A percentile compares a stretch with the other conserved stretches of the same genome.
These are phyloP conservation scores for Henicopernis longicauda DNA, from an alignment of 2,113 vertebrate species.

Conservation along the genomic window DNA sequence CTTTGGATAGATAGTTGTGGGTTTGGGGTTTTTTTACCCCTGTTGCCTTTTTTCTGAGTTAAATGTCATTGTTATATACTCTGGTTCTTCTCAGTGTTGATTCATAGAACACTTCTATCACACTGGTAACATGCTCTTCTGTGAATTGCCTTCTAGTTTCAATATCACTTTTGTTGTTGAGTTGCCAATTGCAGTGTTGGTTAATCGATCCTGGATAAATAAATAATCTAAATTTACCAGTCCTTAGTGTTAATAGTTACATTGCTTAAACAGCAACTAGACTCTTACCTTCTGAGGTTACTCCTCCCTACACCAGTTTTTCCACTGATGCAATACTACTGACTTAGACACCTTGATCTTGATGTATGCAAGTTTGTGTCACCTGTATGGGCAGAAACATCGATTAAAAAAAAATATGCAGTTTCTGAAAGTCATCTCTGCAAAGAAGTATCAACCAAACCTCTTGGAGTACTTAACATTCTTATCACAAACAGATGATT, in stretches of 20 bases:
- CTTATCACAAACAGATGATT: not conserved
- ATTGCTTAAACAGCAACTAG: not conserved
- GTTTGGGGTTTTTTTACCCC: not conserved
- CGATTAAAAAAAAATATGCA: not conserved
- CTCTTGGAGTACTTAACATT: not conserved
- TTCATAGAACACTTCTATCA: not conserved
- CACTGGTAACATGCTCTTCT: not conserved
- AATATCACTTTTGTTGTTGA: not conserved
- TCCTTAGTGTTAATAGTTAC: not conserved
- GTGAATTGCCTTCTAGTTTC: not conserved
- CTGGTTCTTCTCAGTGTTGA: not conserved
- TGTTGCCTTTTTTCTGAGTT: not conserved
- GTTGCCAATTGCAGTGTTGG: not conserved
- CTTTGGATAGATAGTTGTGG: not conserved
- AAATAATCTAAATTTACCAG: not conserved
- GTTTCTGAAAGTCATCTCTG: not conserved
- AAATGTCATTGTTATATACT: not conserved
- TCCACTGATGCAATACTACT: not conserved
- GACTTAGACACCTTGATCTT: not conserved
- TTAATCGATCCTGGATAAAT: not conserved
- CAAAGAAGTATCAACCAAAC: not conserved
- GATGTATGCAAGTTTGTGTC: not conserved
- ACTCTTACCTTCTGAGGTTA: not conserved
- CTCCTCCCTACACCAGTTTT: not conserved
- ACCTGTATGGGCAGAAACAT: not conserved